A percentile compares a stretch with the other conserved stretches of the same genome.
phyloP scores from a whole-genome alignment of 2,797 vertebrate genomes.

The Pristis pectinata region DNA sequence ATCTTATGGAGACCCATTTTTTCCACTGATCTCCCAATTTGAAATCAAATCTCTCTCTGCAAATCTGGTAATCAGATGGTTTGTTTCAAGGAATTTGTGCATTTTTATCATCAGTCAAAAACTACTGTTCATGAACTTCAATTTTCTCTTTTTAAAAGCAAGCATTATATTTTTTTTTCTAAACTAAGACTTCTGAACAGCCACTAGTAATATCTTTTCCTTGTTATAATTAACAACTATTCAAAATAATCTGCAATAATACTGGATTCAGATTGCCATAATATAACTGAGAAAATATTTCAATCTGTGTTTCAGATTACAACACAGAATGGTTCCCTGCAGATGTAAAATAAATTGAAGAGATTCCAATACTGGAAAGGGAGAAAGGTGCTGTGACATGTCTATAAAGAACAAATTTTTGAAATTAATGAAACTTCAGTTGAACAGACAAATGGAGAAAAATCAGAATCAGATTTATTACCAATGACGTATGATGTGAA shows the following conservation, averaged over 20 bases:
- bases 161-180: not conserved
- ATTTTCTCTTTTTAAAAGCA: not conserved
- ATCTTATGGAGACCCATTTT: not conserved
- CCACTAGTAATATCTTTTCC: not conserved
- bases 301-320: not conserved
- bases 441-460: not conserved
- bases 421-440: not conserved
- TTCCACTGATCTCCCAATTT: not conserved
- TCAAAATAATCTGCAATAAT: not conserved
- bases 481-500: too few relatives aligned
- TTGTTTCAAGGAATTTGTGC: not conserved
- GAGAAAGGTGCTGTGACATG: not conserved
- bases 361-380: too few relatives aligned
- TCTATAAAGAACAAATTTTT: not conserved
- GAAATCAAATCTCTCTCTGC: not conserved
- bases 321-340: not conserved
- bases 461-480: too few relatives aligned
- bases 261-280: not conserved
- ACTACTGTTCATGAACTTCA: not conserved
- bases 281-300: not conserved
- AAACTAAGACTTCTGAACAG: not conserved
- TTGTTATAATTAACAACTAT: not conserved
- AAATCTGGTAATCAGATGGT: not conserved
- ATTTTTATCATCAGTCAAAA: not conserved
- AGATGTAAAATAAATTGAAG: not conserved